phyloP scores from a whole-genome alignment of 2,888 invertebrate species.

The Sialis fuliginosa region DNA sequence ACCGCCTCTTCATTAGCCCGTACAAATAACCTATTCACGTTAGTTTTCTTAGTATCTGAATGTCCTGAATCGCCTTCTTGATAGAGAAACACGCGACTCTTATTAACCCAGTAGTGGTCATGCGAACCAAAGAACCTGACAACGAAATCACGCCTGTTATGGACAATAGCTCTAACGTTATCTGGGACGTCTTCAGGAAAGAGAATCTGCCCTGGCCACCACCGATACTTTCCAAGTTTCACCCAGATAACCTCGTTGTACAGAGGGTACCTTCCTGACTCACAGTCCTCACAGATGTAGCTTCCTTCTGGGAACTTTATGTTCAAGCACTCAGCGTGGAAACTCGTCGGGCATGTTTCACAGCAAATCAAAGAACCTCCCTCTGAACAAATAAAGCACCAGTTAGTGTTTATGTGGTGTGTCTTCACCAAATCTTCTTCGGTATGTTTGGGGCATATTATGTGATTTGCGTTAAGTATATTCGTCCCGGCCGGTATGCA shows the following conservation, averaged over 20 bases:
- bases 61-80: conserved; percentile 59
- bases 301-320: conserved; percentile 47
- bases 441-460: conserved; percentile 75
- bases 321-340: conserved; percentile 72
- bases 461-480: conserved; percentile 55
- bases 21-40: conserved; percentile 46
- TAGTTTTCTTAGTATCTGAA: conserved; percentile 31
- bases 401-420: conserved; percentile 66
- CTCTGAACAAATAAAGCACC: conserved; percentile 82
- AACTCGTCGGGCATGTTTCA: conserved; percentile 83
- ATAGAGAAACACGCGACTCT: conserved; percentile 71
- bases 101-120: conserved; percentile 76
- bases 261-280: conserved; percentile 67
- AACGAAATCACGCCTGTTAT: conserved; percentile 73
- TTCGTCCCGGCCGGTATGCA: conserved; percentile 79
- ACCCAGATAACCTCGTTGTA: conserved; percentile 95
- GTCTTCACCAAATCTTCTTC: conserved; percentile 18
- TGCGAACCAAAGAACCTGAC: conserved; percentile 86
- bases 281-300: conserved; percentile 82
- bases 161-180: conserved; percentile 53
- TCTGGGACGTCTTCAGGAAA: conserved; percentile 73
- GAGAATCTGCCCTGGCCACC: conserved; percentile 88
- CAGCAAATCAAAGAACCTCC: conserved; percentile 84
- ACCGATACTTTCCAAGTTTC: conserved; percentile 63
- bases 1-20: conserved; percentile 64